Percentiles rank a stretch among this genome's conserved stretches.
These are phyloP conservation scores for Sarcophilus harrisii DNA, from an alignment of 2,797 vertebrate genomes.

Conservation along the genomic window DNA sequence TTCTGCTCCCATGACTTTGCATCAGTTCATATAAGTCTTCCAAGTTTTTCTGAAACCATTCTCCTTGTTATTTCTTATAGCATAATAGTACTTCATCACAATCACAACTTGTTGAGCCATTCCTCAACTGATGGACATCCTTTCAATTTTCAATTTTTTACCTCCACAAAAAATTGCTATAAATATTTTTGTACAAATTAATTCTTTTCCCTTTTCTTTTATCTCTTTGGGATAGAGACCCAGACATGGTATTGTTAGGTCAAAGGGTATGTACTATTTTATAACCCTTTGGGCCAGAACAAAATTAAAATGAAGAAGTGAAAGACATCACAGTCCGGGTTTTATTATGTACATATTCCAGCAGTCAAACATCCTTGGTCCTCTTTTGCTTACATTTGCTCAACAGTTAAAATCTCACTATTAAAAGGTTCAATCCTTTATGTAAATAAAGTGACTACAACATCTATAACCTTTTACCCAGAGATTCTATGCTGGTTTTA, in stretches of 20 bases:
- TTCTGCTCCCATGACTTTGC: not conserved
- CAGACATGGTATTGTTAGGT: not conserved
- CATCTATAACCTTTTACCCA: not conserved
- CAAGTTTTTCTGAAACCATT: not conserved
- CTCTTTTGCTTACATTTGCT: not conserved
- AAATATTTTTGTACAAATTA: not conserved
- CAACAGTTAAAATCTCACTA: not conserved
- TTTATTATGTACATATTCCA: not conserved
- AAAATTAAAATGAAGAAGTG: not conserved
- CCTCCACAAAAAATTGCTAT: not conserved
- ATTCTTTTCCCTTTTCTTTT: not conserved
- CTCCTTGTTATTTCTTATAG: not conserved
- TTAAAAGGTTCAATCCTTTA: not conserved
- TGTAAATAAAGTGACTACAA: not conserved
- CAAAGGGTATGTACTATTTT: not conserved
- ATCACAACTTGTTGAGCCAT: not conserved
- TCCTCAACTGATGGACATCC: not conserved
- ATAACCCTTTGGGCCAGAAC: not conserved
- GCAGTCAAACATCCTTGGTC: not conserved
- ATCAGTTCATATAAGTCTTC: not conserved
- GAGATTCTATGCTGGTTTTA: not conserved
- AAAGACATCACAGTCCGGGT: not conserved
- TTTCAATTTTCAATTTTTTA: not conserved
- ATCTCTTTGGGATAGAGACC: not conserved
- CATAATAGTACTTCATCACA: not conserved